Conservation (phyloP, 2,888 invertebrate genomes). For the Masnerella sp. region DNA sequence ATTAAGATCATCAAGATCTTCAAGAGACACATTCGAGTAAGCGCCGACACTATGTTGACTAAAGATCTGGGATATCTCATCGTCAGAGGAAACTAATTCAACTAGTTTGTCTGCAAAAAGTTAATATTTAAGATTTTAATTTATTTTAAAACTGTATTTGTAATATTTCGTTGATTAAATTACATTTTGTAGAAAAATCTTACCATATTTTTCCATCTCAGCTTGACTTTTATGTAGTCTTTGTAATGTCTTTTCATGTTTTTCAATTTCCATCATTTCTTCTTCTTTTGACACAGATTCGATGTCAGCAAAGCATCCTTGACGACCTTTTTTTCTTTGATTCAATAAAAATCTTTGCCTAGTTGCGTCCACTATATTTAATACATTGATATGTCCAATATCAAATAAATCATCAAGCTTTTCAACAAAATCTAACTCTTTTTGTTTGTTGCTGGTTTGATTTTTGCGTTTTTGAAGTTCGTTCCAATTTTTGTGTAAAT, state of each 20-base stretch:
- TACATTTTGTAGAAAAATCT: slow-evolving; percentile 4
- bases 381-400: not conserved
- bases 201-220: slow-evolving; percentile 5
- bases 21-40: not conserved
- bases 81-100: not conserved
- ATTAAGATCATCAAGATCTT: not conserved
- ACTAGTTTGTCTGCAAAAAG: not conserved
- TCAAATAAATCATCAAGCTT: slow-evolving; percentile 11
- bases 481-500: not conserved
- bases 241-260: not conserved
- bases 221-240: not conserved
- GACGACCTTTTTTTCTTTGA: slow-evolving; percentile 1
- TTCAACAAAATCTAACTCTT: not conserved
- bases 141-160: not conserved
- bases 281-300: slow-evolving; percentile 1
- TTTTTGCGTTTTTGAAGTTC: not conserved
- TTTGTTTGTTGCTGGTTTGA: not conserved
- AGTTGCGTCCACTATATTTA: not conserved
- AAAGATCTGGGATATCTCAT: slow-evolving; percentile 1
- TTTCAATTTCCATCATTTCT: slow-evolving; percentile 2
- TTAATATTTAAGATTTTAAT: slow-evolving; percentile 2
- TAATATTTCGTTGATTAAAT: slow-evolving; percentile 5
- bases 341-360: not conserved
- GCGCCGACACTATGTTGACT: slow-evolving; percentile 1
- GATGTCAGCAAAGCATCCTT: slow-evolving; percentile 2